Percentiles rank a stretch among this genome's conserved stretches.
phyloP scores from a whole-genome alignment of 92 coral and sea anemone species.

The Bergia puertoricense region DNA sequence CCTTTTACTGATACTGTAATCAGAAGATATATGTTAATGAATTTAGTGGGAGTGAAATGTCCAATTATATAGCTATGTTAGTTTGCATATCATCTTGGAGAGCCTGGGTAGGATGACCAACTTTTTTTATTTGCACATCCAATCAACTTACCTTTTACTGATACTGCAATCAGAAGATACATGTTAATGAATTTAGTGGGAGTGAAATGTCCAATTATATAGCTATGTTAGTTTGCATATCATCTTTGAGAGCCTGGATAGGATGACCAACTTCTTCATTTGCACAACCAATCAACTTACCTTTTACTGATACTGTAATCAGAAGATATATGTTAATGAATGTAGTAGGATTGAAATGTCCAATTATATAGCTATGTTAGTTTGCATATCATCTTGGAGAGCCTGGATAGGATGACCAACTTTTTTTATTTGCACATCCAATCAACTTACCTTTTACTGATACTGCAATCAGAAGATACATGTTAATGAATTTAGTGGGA shows the following conservation, averaged over 20 bases:
- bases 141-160: neutral
- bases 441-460: neutral
- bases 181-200: neutral
- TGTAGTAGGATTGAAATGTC: neutral
- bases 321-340: neutral
- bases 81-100: neutral
- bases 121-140: neutral
- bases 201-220: too few species aligned
- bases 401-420: neutral
- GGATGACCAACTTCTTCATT: neutral
- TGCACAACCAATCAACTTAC: neutral
- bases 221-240: neutral
- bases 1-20: neutral
- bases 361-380: too few species aligned
- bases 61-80: too few species aligned
- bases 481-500: neutral
- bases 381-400: neutral
- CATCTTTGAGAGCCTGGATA: neutral
- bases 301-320: neutral
- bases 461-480: neutral
- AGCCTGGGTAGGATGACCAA: neutral
- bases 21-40: neutral
- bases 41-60: neutral
- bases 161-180: neutral
- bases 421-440: neutral